phyloP scores from a whole-genome alignment of 2,113 vertebrate species.

The Chascanopsetta lugubris region DNA sequence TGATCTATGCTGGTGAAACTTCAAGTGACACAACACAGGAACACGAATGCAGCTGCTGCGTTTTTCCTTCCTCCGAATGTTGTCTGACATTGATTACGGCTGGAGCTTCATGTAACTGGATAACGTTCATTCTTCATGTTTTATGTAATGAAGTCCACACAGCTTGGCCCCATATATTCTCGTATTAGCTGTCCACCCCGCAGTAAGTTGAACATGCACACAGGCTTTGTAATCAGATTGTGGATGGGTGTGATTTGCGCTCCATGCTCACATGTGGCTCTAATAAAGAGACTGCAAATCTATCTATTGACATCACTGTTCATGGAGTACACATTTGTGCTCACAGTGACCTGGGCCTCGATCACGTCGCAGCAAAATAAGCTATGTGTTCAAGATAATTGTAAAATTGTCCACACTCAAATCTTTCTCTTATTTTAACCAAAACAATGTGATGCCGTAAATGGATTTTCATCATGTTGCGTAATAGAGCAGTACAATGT shows the following conservation, averaged over 20 bases:
- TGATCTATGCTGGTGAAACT: conserved; percentile 45
- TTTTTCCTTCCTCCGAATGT: conserved; percentile 10
- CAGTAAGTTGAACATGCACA: conserved; percentile 41
- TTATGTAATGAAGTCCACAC: conserved; percentile 59
- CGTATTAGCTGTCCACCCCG: conserved; percentile 50
- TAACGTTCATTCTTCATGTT: conserved; percentile 60
- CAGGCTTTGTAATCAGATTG: conserved; percentile 48
- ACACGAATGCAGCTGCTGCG: neutral
- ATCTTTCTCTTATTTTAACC: neutral
- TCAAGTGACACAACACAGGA: conserved; percentile 27
- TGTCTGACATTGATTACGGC: conserved; percentile 34
- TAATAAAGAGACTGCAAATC: conserved; percentile 68
- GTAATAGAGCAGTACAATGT: neutral
- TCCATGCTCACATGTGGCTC: conserved; percentile 68
- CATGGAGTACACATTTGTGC: conserved; percentile 48
- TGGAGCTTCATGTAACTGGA: conserved; percentile 35
- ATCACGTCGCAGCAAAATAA: conserved; percentile 3
- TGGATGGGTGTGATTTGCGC: conserved; percentile 47
- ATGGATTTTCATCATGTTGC: neutral
- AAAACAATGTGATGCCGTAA: neutral
- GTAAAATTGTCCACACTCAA: neutral
- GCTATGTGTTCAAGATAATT: neutral
- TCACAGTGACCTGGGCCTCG: conserved; percentile 23
- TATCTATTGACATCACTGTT: conserved; percentile 72
- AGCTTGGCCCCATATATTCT: conserved; percentile 45